Base-by-base conservation (phyloP, 2,888 invertebrate genomes). In the Apotomis capreana region DNA sequence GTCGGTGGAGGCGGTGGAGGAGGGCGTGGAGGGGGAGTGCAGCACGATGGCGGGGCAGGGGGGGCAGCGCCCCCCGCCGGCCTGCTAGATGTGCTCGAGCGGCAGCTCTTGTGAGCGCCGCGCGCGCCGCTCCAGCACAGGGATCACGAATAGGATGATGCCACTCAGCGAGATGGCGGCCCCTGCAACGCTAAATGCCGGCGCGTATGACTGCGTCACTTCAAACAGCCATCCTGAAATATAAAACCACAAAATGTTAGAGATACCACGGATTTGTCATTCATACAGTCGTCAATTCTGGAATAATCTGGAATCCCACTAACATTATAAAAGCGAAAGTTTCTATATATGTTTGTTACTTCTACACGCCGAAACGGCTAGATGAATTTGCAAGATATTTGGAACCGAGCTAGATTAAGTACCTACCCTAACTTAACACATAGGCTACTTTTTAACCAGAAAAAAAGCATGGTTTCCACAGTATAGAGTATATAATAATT, bases 111-210 rank as follows among this genome's bases (percentile, higher is more conserved):
- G 82, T 74, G 81, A 78, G 73, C 79, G 84, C 75, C 76, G 81
- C 51, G 70, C 83, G 69, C 88, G 84, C 79, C 85, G 94, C 85
- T 96, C 96, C 65, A 97, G 79, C 69, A 95, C 89, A 6, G 98
- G 97, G 83, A 98, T 97, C 75, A 95, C 88, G 88, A 97, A 98
- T 74, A 99, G 94, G 93, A 99, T 97, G 58, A 97, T 65, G 10
- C 99, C 99, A 84, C 98, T 98, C 59, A 97, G 76, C 4, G 97
- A 96, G 73, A 99, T 97, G 84, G 97, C 95, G 0, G 95, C 90
- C 5, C 99, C 99, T 26, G 98, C 97, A 74, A 98, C 94, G 80
- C 96, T 95, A 90, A 99, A 99, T 0, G 97, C 98, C 13, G 97
- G 96, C 81, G 97, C 94, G 91, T 98, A 99, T 13, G 97, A 96